phyloP scores from a whole-genome alignment of 2,797 vertebrate genomes.

The Eospalax fontanierii region DNA sequence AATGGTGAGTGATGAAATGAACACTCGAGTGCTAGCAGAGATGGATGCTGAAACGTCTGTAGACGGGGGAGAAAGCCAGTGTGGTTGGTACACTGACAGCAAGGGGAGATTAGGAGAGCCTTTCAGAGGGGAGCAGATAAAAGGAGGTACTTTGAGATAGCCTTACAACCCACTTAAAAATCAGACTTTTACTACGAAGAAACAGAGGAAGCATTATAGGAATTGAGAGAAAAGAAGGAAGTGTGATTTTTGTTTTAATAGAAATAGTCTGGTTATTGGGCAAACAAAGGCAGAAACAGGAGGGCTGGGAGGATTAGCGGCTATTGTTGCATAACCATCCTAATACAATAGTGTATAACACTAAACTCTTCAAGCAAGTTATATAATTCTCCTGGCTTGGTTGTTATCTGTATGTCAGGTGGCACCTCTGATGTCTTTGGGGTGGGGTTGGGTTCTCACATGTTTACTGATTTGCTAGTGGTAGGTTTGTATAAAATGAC shows the following conservation, averaged over 20 bases:
- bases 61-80: neutral
- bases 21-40: too few relatives aligned
- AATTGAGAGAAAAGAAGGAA: neutral
- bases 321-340: neutral
- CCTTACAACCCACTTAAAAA: neutral
- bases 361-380: neutral
- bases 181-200: neutral
- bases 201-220: neutral
- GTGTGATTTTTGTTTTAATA: neutral
- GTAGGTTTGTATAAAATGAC: neutral
- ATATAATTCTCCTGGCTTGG: neutral
- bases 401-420: neutral
- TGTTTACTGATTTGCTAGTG: neutral
- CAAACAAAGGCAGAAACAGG: neutral
- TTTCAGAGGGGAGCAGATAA: fast-evolving
- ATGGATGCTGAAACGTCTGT: neutral
- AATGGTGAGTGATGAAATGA: neutral
- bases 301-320: neutral
- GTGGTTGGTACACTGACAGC: too few relatives aligned
- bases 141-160: neutral
- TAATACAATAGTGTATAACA: neutral
- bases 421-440: neutral
- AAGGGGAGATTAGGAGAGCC: neutral
- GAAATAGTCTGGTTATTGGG: neutral
- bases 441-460: neutral